Percentiles rank a stretch among this genome's conserved stretches.
Conservation (phyloP, 2,888 invertebrate species). For the Pollenia angustigena region DNA sequence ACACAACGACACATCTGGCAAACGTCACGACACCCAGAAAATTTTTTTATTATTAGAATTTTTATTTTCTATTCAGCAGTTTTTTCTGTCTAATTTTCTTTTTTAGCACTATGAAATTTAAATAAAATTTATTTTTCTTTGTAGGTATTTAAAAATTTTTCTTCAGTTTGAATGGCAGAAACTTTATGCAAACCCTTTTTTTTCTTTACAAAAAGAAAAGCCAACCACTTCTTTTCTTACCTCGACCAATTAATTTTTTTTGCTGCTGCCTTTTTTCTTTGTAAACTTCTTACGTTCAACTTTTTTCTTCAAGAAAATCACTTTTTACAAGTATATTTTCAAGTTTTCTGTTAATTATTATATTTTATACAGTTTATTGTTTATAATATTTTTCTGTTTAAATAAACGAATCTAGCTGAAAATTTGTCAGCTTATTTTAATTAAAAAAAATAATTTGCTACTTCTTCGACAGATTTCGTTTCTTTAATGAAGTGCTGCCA, state of each 20-base stretch:
- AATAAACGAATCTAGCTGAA: conserved; percentile 54
- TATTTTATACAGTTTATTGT: conserved; percentile 2
- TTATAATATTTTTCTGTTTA: conserved; percentile 24
- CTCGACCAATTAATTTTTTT: conserved; percentile 74
- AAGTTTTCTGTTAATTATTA: conserved; percentile 11
- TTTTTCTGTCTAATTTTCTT: conserved; percentile 39
- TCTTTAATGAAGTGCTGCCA: conserved; percentile 55
- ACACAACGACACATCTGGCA: conserved; percentile 75
- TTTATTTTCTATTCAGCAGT: conserved; percentile 55
- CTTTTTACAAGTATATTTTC: conserved; percentile 20
- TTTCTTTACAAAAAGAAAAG: conserved; percentile 75
- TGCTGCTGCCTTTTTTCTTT: conserved; percentile 51
- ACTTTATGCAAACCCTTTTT: conserved; percentile 73
- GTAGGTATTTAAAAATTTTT: not conserved
- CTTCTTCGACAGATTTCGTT: conserved; percentile 71
- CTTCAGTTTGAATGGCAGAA: conserved; percentile 25
- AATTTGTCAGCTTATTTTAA: conserved; percentile 63
- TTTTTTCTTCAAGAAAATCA: conserved; percentile 34
- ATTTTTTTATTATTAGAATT: conserved; percentile 72
- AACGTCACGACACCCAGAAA: conserved; percentile 80
- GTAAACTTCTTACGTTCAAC: conserved; percentile 15
- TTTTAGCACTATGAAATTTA: not conserved
- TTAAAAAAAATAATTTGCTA: conserved; percentile 59
- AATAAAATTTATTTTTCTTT: not conserved
- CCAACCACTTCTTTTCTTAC: conserved; percentile 78